Evolutionary conservation across 2,797 vertebrate species (phyloP).

Genomic region (Lindbergichthys nudifrons): DNA sequence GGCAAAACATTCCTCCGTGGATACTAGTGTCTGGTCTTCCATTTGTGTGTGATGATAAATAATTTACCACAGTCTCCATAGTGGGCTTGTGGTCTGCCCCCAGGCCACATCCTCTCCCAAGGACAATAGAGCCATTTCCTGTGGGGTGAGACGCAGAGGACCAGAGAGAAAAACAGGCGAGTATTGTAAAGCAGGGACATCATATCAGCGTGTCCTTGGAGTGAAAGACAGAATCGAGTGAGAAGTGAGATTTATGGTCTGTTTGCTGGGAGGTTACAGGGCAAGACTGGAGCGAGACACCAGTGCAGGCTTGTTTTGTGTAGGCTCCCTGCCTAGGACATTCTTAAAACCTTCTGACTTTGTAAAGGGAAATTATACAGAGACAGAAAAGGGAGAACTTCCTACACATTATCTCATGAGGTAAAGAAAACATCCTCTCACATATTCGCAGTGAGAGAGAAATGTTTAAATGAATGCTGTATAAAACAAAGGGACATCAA

Average conservation of each 20-base stretch:
- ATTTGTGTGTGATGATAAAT: constrained; percentile 73
- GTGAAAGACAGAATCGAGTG: constrained; percentile 43
- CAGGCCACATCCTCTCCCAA: constrained; percentile 76
- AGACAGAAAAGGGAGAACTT: background rate
- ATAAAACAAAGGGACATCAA: constrained; percentile 18
- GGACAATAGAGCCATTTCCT: constrained; percentile 82
- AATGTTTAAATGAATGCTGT: background rate
- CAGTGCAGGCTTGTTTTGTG: constrained; percentile 18
- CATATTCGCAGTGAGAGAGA: background rate
- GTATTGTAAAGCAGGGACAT: constrained; percentile 70
- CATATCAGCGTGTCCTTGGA: constrained; percentile 55
- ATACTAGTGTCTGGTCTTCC: constrained; percentile 46
- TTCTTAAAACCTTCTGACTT: constrained; percentile 11
- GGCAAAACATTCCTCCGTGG: constrained; percentile 34
- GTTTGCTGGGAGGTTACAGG: constrained; percentile 38
- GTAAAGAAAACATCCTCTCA: background rate
- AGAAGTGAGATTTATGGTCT: constrained; percentile 48
- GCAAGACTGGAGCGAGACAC: constrained; percentile 24
- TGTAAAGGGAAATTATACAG: background rate
- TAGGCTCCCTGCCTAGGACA: constrained; percentile 11
- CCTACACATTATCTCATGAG: background rate
- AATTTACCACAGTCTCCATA: constrained; percentile 74
- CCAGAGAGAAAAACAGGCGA: constrained; percentile 55
- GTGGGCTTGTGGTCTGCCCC: constrained; percentile 57
- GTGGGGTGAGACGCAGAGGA: constrained; percentile 42